Conservation (phyloP, 2,797 vertebrate genomes). For the Echiichthys vipera region DNA sequence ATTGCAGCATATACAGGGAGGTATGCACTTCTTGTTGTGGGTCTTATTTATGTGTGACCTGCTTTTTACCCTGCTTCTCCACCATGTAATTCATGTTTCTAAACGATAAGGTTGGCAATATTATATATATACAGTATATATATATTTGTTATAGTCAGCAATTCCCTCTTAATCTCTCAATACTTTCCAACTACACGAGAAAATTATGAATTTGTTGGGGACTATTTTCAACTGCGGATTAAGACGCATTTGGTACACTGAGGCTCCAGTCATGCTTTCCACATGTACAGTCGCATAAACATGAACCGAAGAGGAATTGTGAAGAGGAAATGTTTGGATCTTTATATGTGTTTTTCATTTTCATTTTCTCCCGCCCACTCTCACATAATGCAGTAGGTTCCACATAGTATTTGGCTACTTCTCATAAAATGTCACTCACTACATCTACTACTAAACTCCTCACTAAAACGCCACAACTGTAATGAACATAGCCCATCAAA, state of each 20-base stretch:
- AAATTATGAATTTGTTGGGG: background rate
- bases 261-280: too few species aligned
- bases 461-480: background rate
- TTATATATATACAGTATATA: too few species aligned
- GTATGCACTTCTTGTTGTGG: background rate
- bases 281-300: too few species aligned
- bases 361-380: too few species aligned
- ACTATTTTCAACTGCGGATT: background rate
- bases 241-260: background rate
- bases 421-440: background rate
- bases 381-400: too few species aligned
- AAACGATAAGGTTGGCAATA: background rate
- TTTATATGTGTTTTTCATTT: too few species aligned
- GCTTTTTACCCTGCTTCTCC: background rate
- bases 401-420: background rate
- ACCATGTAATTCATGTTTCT: background rate
- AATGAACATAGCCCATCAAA: background rate
- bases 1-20: background rate
- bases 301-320: too few species aligned
- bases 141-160: background rate
- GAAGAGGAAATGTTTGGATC: too few species aligned
- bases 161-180: too few species aligned
- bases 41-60: conserved; percentile 21
- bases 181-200: too few species aligned
- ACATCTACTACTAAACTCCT: background rate